Base-by-base conservation (phyloP, 2,888 invertebrate species). In the Agrotis clavis region DNA sequence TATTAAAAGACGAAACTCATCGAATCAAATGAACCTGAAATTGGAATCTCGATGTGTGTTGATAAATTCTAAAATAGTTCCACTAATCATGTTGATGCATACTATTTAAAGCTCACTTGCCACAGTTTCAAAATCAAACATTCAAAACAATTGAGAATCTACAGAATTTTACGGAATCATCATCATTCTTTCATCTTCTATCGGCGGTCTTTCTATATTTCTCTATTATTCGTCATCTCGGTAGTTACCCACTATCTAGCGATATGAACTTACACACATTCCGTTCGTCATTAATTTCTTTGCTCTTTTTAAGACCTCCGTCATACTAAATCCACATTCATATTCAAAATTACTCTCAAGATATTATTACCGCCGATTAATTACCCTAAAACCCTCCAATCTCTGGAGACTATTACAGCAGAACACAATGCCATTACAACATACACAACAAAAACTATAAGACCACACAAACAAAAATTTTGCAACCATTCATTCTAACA, bases 401-500 rank as follows among this genome's bases (percentile, higher is more conserved):
- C n/a, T 18, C n/a, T 35, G 11, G 30, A n/a, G 35, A 57, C n/a
- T 57, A 35, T 35, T 35, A 57, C 35, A 57, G 35, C n/a, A 35
- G 35, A 30, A 60, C 53, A 70, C 57, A 79, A 72, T 76, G 57
- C 63, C 51, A 65, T 79, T 66, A 66, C 30, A 25, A 25, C 25
- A 67, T 53, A 64, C 35, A 51, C 56, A 11, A 56, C 67, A 71
- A 75, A 72, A 79, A 76, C 53, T 53, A 21, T 35, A 19, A 19
- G 62, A 25, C 30, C 62, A 61, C 25, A 41, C 30, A 74, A 53
- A 63, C 19, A 74, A 51, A 67, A 72, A 83, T 62, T 47, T 64
- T 61, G 47, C 62, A 69, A 80, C 67, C 76, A 79, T 74, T 69
- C 74, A 81, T 83, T 76, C 56, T 69, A 71, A 70, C 77, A 54